Conservation (phyloP, 2,888 invertebrate species). For the Eupithecia subfuscata region DNA sequence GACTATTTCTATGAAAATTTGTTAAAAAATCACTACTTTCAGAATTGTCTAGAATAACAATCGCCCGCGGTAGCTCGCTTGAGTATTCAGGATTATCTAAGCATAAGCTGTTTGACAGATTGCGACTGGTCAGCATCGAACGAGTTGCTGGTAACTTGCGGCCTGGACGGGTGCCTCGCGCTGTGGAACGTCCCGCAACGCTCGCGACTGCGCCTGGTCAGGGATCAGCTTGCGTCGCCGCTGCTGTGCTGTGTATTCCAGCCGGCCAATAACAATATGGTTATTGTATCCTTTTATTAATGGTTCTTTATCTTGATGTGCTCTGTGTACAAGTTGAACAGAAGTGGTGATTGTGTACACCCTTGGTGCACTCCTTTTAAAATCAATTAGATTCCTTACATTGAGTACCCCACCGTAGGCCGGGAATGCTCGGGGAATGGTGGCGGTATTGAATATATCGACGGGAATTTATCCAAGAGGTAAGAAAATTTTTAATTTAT, state of each 20-base stretch:
- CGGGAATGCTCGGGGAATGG: slow-evolving; percentile 89
- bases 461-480: slow-evolving; percentile 91
- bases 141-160: slow-evolving; percentile 91
- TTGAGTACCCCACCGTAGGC: slow-evolving; percentile 68
- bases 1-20: no score
- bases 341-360: background rate
- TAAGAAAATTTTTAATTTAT: slow-evolving; percentile 42
- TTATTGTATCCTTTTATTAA: slow-evolving; percentile 88
- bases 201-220: slow-evolving; percentile 87
- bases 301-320: background rate
- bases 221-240: slow-evolving; percentile 85
- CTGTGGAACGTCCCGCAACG: slow-evolving; percentile 88
- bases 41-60: background rate
- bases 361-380: background rate
- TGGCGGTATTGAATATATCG: slow-evolving; percentile 92
- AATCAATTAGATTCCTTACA: slow-evolving; percentile 32
- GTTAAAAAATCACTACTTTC: no score
- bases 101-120: slow-evolving; percentile 59
- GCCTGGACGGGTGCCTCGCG: slow-evolving; percentile 88
- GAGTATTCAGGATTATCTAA: background rate
- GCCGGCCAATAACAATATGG: slow-evolving; percentile 93
- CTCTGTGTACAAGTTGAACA: background rate
- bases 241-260: slow-evolving; percentile 91
- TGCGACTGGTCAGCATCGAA: slow-evolving; percentile 95
- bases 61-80: background rate